Evolutionary conservation across 2,888 invertebrate genomes (phyloP).

Genomic region (Tachina fera): DNA sequence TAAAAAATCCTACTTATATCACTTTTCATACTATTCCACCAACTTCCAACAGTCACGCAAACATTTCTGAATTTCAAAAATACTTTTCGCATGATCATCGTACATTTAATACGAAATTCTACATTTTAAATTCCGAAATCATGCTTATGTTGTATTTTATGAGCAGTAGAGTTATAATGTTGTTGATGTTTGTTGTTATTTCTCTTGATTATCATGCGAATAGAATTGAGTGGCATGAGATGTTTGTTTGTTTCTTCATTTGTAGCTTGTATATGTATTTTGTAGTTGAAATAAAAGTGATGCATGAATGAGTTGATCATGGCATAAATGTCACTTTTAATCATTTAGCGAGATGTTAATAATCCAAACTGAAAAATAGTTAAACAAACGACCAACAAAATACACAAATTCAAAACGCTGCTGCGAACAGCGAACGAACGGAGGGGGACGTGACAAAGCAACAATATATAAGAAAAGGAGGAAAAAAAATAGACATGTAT

Average conservation of each 20-base stretch:
- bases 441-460: slow-evolving; percentile 13
- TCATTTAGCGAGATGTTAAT: slow-evolving; percentile 78
- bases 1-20: too few species aligned
- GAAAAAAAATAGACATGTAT: slow-evolving; percentile 17
- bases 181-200: slow-evolving; percentile 23
- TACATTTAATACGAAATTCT: slow-evolving; percentile 16
- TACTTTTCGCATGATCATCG: slow-evolving; percentile 6
- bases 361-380: slow-evolving; percentile 72
- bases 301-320: slow-evolving; percentile 77
- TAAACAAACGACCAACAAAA: slow-evolving; percentile 77
- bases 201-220: slow-evolving; percentile 31
- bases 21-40: too few species aligned
- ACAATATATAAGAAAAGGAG: slow-evolving; percentile 9
- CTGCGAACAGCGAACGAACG: not conserved
- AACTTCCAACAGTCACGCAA: not conserved
- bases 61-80: not conserved
- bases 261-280: slow-evolving; percentile 16
- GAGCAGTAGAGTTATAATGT: slow-evolving; percentile 24
- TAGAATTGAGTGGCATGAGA: slow-evolving; percentile 48
- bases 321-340: slow-evolving; percentile 82
- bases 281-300: slow-evolving; percentile 71
- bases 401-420: slow-evolving; percentile 25
- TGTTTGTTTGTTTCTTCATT: slow-evolving; percentile 6
- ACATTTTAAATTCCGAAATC: slow-evolving; percentile 7
- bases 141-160: slow-evolving; percentile 39